Evolutionary conservation across 2,113 vertebrate species (phyloP), one percentile per base, ranked within the genome.

Genomic region (Ammodytes marinus): DNA sequence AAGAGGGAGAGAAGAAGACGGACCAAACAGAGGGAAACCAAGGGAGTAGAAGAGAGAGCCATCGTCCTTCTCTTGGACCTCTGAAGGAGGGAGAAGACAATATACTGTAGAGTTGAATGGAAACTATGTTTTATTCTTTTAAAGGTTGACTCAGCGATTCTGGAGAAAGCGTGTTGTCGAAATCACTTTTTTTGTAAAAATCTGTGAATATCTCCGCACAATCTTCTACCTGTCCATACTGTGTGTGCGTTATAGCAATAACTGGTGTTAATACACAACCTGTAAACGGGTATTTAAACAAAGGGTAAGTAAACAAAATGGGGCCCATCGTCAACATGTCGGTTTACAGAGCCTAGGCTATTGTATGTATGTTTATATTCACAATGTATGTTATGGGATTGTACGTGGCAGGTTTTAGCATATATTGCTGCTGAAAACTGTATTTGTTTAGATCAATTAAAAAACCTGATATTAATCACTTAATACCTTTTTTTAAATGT

Each of bases 21-120:
- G 77, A 81, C 69, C 52, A 69, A 87, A 86, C 78, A 76, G 37
- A 27, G 79, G 70, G 84, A 80, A 77, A 77, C 68, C 80, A 37
- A 78, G 76, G 69, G 68, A 79, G 71, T 52, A 69, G 19, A 14
- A 79, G 5, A 64, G 66, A 69, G 40, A 59, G 55, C 54, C 77
- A 82, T 76, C 49, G 77, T 90, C 79, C 88, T 87, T 86, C 80
- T 88, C 27, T 42, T 47, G 89, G 63, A 76, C n/a, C 70, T 77
- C 67, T 37, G 66, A 85, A 0, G 17, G 58, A 70, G 35, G 55
- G 8, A 17, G 40, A 39, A 15, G 37, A 68, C 6, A 13, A 6
- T 8, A 10, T 13, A 42, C 2, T 46, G 54, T 13, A 82, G 14
- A 27, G 27, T 27, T 27, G 27, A 27, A 77, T 53, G 37, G 47